These are phyloP conservation scores for Silurus asotus DNA, from an alignment of 2,113 vertebrate genomes.

Conservation along the genomic window DNA sequence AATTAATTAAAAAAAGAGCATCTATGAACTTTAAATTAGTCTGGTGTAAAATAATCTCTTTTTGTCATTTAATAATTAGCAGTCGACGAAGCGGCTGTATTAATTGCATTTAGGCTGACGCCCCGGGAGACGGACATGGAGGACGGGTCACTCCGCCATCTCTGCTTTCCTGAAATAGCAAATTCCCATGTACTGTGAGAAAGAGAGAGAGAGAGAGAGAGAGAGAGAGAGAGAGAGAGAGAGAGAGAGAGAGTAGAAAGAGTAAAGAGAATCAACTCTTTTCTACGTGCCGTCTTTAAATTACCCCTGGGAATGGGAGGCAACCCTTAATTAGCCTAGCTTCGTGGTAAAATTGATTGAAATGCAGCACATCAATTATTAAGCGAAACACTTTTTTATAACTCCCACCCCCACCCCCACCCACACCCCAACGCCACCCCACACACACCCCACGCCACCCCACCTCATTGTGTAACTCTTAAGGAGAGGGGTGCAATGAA, in stretches of 20 bases:
- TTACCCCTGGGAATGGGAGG: constrained; percentile 87
- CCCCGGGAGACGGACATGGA: constrained; percentile 78
- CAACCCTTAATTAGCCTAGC: constrained; percentile 98
- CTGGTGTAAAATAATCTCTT: constrained; percentile 78
- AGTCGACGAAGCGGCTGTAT: constrained; percentile 93
- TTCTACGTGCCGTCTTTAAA: constrained; percentile 75
- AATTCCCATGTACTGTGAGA: constrained; percentile 69
- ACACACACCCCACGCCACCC: constrained; percentile 7
- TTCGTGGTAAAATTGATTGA: constrained; percentile 85
- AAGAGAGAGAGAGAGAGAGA: constrained; percentile 63
- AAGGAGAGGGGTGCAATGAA: constrained; percentile 56
- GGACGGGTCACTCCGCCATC: constrained; percentile 75
- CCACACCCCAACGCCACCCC: too few species aligned
- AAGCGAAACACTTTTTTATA: constrained; percentile 73
- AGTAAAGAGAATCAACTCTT: constrained; percentile 79
- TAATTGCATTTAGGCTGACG: constrained; percentile 98
- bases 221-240: constrained; percentile 28
- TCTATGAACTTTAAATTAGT: constrained; percentile 83
- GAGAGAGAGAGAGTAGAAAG: constrained; percentile 51
- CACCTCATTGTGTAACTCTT: constrained; percentile 69
- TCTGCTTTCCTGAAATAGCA: constrained; percentile 80
- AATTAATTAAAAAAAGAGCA: constrained; percentile 77
- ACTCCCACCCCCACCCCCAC: constrained; percentile 53
- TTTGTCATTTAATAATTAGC: constrained; percentile 97
- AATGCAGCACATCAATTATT: constrained; percentile 90